A percentile compares a stretch with the other conserved stretches of the same genome.
Conservation (phyloP, 2,113 vertebrate species). For the Mustela nigripes region DNA sequence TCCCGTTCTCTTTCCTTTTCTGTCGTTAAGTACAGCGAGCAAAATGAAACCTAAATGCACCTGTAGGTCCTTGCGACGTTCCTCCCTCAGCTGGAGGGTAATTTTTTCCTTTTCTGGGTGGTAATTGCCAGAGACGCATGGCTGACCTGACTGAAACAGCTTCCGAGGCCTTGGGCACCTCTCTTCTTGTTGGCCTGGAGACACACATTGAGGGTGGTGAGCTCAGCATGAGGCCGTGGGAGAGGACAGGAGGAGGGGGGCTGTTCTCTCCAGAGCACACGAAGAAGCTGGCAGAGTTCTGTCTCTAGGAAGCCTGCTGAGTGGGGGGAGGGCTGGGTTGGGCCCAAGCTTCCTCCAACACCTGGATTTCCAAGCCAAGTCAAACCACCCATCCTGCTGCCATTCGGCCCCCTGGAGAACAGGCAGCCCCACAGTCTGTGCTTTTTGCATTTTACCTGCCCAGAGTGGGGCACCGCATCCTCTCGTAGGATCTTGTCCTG, state of each 20-base stretch:
- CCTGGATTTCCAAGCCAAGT: neutral
- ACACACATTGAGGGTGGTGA: neutral
- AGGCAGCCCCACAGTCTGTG: neutral
- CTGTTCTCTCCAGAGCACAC: no score
- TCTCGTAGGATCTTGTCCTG: neutral
- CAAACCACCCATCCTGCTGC: accelerated
- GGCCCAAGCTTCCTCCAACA: neutral
- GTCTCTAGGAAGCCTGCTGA: neutral
- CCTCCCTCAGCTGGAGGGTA: neutral
- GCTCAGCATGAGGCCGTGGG: neutral
- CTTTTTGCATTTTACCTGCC: neutral
- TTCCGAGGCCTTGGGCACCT: neutral
- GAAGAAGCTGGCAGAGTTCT: no score
- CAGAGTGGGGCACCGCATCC: accelerated
- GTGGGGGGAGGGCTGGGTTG: neutral
- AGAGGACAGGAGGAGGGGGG: neutral
- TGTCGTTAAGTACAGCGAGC: neutral
- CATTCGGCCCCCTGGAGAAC: neutral
- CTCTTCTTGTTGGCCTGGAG: neutral
- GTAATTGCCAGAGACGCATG: neutral
- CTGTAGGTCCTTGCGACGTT: accelerated
- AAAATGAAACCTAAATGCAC: neutral
- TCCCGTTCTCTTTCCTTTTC: neutral
- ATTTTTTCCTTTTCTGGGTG: neutral
- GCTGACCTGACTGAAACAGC: neutral